Evolutionary conservation across 2,113 vertebrate genomes (phyloP).

Genomic region (Anser brachyrhynchus): DNA sequence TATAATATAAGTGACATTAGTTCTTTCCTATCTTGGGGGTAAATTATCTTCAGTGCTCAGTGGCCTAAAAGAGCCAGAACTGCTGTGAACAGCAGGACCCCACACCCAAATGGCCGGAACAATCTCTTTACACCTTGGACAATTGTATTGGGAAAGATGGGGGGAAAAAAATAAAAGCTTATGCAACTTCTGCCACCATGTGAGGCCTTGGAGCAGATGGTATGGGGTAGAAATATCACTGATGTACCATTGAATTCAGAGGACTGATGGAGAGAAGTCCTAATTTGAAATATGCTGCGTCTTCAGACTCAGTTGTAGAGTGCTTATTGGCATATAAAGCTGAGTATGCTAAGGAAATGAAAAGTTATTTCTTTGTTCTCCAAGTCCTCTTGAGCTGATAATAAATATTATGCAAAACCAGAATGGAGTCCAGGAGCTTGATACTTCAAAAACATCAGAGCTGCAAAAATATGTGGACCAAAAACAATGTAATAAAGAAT

Average conservation of each 20-base stretch:
- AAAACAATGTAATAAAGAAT: neutral
- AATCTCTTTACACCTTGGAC: neutral
- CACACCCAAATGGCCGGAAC: neutral
- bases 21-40: neutral
- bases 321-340: neutral
- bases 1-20: neutral
- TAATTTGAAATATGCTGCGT: neutral
- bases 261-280: neutral
- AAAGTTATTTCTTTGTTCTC: neutral
- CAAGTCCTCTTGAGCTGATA: neutral
- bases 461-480: neutral
- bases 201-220: neutral
- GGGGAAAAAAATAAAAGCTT: neutral
- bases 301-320: neutral
- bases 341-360: neutral
- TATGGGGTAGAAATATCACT: neutral
- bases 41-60: neutral
- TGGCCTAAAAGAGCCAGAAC: neutral
- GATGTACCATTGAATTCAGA: neutral
- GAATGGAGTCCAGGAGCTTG: neutral
- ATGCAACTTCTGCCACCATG: accelerated
- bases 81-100: neutral
- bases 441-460: neutral
- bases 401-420: neutral
- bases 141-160: neutral